These are phyloP conservation scores for Sylvia borin DNA, from an alignment of 2,797 vertebrate species.

Conservation along the genomic window DNA sequence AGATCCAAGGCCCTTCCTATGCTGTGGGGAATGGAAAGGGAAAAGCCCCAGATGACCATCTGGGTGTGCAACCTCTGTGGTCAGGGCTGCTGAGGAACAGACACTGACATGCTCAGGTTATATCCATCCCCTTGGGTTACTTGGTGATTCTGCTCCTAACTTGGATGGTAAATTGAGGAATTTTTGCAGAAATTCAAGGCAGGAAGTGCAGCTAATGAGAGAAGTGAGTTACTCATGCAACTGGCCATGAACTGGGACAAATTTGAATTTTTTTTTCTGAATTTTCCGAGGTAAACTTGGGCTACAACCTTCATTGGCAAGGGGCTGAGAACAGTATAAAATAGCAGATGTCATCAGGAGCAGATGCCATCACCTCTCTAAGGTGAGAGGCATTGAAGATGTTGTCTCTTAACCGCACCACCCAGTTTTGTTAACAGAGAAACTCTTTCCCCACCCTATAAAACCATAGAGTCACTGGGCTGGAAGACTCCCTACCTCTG, in stretches of 20 bases:
- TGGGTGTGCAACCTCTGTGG: not conserved
- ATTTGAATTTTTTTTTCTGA: not conserved
- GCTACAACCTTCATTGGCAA: not conserved
- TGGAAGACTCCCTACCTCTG: not conserved
- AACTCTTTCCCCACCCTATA: not conserved
- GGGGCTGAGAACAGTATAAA: not conserved
- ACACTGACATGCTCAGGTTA: not conserved
- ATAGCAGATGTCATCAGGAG: not conserved
- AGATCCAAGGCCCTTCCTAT: slow-evolving; percentile 84
- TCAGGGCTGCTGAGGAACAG: not conserved
- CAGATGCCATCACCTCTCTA: not conserved
- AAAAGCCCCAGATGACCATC: not conserved
- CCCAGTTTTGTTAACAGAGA: not conserved
- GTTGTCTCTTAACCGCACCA: not conserved
- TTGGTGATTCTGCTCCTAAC: not conserved
- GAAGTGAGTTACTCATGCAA: not conserved
- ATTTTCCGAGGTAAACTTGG: not conserved
- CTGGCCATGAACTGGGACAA: not conserved
- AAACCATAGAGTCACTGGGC: fast-evolving
- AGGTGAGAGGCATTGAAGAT: fast-evolving
- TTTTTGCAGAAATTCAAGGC: not conserved
- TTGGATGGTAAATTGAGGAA: not conserved
- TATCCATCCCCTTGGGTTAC: not conserved
- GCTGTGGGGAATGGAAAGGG: slow-evolving; percentile 67
- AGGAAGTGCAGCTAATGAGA: not conserved